Conservation (phyloP, 2,797 vertebrate genomes). For the Tangara arthus region DNA sequence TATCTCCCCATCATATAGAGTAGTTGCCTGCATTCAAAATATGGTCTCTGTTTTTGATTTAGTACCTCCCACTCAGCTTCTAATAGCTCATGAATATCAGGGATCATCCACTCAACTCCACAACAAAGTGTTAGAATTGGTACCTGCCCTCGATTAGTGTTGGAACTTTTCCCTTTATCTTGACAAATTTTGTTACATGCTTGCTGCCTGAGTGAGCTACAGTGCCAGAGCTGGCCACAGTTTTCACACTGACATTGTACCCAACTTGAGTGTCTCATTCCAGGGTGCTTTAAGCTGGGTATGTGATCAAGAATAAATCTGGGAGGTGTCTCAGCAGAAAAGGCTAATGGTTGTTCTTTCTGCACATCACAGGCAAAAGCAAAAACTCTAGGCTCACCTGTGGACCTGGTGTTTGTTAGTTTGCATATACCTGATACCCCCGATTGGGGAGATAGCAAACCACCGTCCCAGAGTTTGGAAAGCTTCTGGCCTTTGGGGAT, state of each 20-base stretch:
- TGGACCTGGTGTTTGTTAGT: background rate
- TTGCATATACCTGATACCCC: background rate
- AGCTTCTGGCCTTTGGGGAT: background rate
- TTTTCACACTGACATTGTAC: background rate
- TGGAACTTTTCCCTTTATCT: background rate
- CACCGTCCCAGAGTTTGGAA: background rate
- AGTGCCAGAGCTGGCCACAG: background rate
- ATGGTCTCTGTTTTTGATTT: background rate
- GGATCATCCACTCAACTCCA: background rate
- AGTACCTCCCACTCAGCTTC: background rate
- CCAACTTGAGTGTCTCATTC: background rate
- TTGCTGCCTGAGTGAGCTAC: background rate
- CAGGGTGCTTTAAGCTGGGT: background rate
- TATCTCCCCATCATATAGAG: background rate
- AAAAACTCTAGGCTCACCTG: background rate
- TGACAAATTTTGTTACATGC: background rate
- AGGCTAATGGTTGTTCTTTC: background rate
- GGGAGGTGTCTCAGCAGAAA: background rate
- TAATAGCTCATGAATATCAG: background rate
- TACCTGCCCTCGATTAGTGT: background rate
- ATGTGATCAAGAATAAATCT: background rate
- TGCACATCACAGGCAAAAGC: background rate
- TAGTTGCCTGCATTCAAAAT: background rate
- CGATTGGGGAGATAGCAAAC: background rate
- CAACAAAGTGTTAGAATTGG: background rate